phyloP scores from a whole-genome alignment of 2,888 invertebrate species.

The Apamea anceps region DNA sequence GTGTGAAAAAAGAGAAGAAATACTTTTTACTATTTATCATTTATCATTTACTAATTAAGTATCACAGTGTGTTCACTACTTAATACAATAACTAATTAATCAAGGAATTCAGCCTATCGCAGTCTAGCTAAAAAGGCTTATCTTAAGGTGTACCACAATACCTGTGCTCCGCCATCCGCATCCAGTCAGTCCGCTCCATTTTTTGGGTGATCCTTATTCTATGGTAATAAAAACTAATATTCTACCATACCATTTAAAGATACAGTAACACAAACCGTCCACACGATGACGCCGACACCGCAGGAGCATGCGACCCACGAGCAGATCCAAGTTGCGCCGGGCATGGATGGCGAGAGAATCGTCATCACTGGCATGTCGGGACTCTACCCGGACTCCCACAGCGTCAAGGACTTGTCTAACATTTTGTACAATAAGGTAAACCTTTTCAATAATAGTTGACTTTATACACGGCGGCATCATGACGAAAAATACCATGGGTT shows the following conservation, averaged over 20 bases:
- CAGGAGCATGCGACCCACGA: too few relatives aligned
- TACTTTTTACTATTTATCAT: too few relatives aligned
- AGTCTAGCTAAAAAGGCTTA: background rate
- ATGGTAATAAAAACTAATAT: background rate
- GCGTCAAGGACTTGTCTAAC: constrained; percentile 61
- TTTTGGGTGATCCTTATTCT: background rate
- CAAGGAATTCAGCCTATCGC: background rate
- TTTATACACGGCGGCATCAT: background rate
- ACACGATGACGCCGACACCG: too few relatives aligned
- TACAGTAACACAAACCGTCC: background rate
- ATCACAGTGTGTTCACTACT: background rate
- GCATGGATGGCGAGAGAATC: too few relatives aligned
- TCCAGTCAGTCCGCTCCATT: background rate
- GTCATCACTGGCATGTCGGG: too few relatives aligned
- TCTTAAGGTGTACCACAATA: too few relatives aligned
- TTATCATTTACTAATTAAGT: too few relatives aligned
- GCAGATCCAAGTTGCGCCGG: too few relatives aligned
- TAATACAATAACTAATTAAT: background rate
- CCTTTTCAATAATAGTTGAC: background rate
- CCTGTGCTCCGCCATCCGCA: background rate
- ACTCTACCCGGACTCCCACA: too few relatives aligned
- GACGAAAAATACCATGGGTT: background rate
- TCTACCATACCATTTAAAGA: too few relatives aligned
- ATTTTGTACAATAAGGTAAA: constrained; percentile 79
- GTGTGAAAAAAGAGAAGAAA: background rate